phyloP scores from a whole-genome alignment of 1,140 invertebrate genomes.

The Monomorium pharaonis region DNA sequence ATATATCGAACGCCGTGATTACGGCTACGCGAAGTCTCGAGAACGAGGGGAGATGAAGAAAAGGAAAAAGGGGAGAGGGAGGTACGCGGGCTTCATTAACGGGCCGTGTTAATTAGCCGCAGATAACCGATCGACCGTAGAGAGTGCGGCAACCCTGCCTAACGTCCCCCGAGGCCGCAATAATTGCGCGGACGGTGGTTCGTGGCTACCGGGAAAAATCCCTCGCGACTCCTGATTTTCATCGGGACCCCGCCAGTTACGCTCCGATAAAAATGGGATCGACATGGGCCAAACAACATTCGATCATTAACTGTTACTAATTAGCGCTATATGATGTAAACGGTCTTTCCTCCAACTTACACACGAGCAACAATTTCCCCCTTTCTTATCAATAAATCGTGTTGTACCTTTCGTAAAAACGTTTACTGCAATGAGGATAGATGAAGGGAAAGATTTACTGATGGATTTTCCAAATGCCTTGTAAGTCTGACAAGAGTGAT shows the following conservation, averaged over 20 bases:
- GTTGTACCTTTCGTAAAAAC: neutral
- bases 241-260: constrained; percentile 61
- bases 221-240: constrained; percentile 71
- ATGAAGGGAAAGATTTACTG: neutral
- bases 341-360: neutral
- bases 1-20: constrained; percentile 80
- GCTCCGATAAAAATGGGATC: constrained; percentile 63
- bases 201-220: constrained; percentile 51
- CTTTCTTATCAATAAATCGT: constrained; percentile 40
- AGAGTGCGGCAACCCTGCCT: constrained; percentile 69
- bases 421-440: neutral
- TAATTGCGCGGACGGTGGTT: constrained; percentile 49
- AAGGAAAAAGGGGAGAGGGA: constrained; percentile 60
- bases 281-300: constrained; percentile 53
- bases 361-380: neutral
- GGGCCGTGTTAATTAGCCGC: constrained; percentile 82
- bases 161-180: constrained; percentile 58
- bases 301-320: constrained; percentile 71
- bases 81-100: constrained; percentile 82
- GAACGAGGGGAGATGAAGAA: constrained; percentile 52
- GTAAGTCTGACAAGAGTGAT: neutral
- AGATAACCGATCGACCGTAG: constrained; percentile 79
- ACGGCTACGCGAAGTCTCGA: constrained; percentile 72
- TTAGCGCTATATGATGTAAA: constrained; percentile 64
- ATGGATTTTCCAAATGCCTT: neutral